Percentiles rank a stretch among this genome's conserved stretches.
phyloP scores from a whole-genome alignment of 2,888 invertebrate genomes.

The Lasioglossum calceatum region DNA sequence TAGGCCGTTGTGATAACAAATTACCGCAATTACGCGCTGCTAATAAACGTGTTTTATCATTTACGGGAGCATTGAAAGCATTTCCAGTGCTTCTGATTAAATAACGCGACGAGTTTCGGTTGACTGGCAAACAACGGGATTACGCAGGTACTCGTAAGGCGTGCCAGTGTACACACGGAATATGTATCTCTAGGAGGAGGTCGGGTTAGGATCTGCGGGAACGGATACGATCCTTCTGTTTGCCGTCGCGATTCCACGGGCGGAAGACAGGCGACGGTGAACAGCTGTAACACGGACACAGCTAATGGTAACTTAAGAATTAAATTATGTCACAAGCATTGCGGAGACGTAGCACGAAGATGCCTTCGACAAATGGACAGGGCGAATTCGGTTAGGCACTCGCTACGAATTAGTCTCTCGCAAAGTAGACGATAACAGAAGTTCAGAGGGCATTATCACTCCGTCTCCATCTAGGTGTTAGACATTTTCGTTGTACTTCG shows the following conservation, averaged over 20 bases:
- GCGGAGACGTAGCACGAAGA: not conserved
- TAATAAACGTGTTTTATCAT: slow-evolving; percentile 19
- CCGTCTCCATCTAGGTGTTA: not conserved
- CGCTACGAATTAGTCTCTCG: not conserved
- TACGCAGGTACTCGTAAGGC: slow-evolving; percentile 44
- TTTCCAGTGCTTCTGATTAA: slow-evolving; percentile 41
- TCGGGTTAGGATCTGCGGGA: slow-evolving; percentile 52
- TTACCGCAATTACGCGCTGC: not conserved
- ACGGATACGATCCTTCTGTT: slow-evolving; percentile 61
- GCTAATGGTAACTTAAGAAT: slow-evolving; percentile 43
- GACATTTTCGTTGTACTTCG: not conserved
- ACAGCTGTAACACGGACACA: slow-evolving; percentile 45
- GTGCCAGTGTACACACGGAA: slow-evolving; percentile 23
- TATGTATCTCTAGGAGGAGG: slow-evolving; percentile 46
- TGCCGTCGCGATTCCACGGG: slow-evolving; percentile 45
- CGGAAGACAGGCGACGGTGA: slow-evolving; percentile 26
- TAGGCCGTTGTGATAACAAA: not conserved
- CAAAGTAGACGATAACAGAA: not conserved
- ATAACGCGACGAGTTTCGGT: slow-evolving; percentile 49
- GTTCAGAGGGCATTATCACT: not conserved
- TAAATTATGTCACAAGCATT: slow-evolving; percentile 39
- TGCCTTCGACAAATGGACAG: slow-evolving; percentile 9
- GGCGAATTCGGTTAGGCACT: slow-evolving; percentile 15
- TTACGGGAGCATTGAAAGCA: slow-evolving; percentile 8
- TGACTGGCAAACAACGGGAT: slow-evolving; percentile 53